phyloP scores from a whole-genome alignment of 1,140 invertebrate species.

The Diprion similis region DNA sequence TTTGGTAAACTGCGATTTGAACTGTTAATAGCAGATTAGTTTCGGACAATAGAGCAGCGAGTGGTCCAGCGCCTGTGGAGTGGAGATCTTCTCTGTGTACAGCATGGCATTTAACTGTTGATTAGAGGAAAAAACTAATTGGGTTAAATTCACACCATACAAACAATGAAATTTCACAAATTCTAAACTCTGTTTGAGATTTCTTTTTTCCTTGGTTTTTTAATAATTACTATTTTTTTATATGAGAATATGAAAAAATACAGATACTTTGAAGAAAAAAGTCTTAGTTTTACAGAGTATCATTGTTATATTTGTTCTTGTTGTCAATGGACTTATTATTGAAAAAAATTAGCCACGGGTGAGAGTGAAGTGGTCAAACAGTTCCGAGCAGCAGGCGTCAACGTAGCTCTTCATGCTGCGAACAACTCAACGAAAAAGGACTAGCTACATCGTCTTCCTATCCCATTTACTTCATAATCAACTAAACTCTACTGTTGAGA shows the following conservation, averaged over 20 bases:
- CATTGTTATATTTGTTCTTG: slow-evolving; percentile 12
- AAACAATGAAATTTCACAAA: background rate
- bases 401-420: slow-evolving; percentile 13
- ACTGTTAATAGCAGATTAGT: background rate
- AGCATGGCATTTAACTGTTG: background rate
- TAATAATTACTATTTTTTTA: background rate
- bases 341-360: slow-evolving; percentile 14
- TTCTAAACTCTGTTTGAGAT: background rate
- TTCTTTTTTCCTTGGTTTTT: background rate
- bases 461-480: background rate
- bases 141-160: background rate
- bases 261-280: no score
- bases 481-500: background rate
- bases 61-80: slow-evolving; percentile 6
- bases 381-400: background rate
- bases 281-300: background rate
- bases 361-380: slow-evolving; percentile 20
- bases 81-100: background rate
- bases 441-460: slow-evolving; percentile 12
- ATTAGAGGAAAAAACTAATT: background rate
- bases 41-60: slow-evolving; percentile 2
- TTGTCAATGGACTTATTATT: slow-evolving; percentile 17
- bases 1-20: slow-evolving; percentile 4
- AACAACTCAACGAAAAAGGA: slow-evolving; percentile 18
- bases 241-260: no score